These are phyloP conservation scores for Nothocercus julius DNA, from an alignment of 2,113 vertebrate species.

Conservation along the genomic window DNA sequence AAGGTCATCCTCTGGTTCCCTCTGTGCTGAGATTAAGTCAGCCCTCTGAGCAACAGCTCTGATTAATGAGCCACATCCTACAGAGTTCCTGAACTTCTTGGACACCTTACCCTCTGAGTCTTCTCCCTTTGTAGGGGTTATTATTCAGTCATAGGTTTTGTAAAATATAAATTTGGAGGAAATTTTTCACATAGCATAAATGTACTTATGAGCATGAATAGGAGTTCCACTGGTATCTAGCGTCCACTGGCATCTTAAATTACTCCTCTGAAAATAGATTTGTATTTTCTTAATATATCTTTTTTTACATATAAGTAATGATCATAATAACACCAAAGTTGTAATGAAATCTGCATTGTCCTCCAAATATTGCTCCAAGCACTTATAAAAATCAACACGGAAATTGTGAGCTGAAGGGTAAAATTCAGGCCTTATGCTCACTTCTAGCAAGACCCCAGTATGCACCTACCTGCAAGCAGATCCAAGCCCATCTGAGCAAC, in stretches of 20 bases:
- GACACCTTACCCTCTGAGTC: too few species aligned
- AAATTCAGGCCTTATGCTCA: too few species aligned
- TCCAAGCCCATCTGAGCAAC: too few species aligned
- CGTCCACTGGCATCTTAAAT: background rate
- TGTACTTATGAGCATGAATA: background rate
- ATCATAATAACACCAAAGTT: background rate
- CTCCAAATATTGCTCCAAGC: background rate
- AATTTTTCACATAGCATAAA: background rate
- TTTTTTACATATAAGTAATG: background rate
- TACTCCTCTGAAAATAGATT: background rate
- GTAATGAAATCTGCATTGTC: background rate
- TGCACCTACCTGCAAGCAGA: too few species aligned
- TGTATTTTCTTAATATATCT: background rate
- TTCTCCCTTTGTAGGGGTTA: too few species aligned
- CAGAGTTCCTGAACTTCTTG: too few species aligned
- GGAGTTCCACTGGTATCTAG: background rate
- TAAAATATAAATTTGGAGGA: background rate
- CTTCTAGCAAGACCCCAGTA: too few species aligned
- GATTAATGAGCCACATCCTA: too few species aligned
- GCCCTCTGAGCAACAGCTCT: too few species aligned
- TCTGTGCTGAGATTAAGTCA: too few species aligned
- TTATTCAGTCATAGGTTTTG: background rate
- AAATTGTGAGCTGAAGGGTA: too few species aligned
- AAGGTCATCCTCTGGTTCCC: too few species aligned
- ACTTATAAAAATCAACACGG: background rate